phyloP scores from a whole-genome alignment of 2,797 vertebrate species.

The Valencia hispanica region DNA sequence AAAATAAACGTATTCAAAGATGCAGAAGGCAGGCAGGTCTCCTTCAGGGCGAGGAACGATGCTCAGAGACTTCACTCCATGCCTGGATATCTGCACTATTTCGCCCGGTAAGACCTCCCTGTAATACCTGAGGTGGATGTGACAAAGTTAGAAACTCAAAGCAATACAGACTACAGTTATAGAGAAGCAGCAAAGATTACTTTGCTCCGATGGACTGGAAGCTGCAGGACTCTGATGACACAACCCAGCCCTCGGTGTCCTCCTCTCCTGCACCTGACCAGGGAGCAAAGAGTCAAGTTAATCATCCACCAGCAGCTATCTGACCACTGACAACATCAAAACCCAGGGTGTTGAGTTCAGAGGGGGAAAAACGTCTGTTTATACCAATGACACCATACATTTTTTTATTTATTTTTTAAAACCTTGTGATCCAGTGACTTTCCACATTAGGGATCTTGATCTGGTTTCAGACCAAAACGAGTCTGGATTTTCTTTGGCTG shows the following conservation, averaged over 20 bases:
- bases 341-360: not conserved
- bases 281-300: constrained; percentile 18
- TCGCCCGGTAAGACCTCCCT: constrained; percentile 95
- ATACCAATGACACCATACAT: not conserved
- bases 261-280: constrained; percentile 82
- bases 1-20: constrained; percentile 99
- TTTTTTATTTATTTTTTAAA: too few relatives aligned
- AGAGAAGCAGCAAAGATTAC: constrained; percentile 68
- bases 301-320: constrained; percentile 26
- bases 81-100: constrained; percentile 93
- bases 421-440: not conserved
- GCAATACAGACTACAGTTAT: not conserved
- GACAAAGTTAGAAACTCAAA: not conserved
- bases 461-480: not conserved
- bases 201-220: constrained; percentile 98
- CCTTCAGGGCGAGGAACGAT: constrained; percentile 87
- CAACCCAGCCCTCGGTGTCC: constrained; percentile 97
- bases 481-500: not conserved
- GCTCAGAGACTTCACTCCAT: constrained; percentile 88
- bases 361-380: constrained; percentile 10
- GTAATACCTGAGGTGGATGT: constrained; percentile 85
- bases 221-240: constrained; percentile 98
- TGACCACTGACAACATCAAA: constrained; percentile 35
- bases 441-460: not conserved
- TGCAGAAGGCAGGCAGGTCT: constrained; percentile 94